phyloP scores from a whole-genome alignment of 1,140 invertebrate genomes.

The Lasaia peninsularis region DNA sequence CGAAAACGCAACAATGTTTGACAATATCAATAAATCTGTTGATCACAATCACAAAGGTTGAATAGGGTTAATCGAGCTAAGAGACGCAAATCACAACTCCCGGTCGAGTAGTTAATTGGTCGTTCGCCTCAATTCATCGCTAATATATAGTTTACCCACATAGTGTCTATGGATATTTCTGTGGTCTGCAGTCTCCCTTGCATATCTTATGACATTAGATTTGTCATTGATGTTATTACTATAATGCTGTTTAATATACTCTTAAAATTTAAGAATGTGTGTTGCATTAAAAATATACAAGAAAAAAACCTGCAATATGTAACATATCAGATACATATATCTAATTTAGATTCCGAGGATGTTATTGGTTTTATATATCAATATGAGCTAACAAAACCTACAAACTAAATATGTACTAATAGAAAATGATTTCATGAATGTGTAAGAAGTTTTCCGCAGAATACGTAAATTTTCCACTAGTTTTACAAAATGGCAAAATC shows the following conservation, averaged over 20 bases:
- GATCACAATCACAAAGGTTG: slow-evolving; percentile 17
- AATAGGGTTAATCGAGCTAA: slow-evolving; percentile 26
- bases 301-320: too few species aligned
- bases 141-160: too few species aligned
- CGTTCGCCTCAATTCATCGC: slow-evolving; percentile 22
- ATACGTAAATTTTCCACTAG: background rate
- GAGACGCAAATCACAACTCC: slow-evolving; percentile 24
- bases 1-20: background rate
- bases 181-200: too few species aligned
- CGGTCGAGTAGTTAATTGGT: slow-evolving; percentile 24
- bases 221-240: too few species aligned
- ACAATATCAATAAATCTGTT: slow-evolving; percentile 15
- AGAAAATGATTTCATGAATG: background rate
- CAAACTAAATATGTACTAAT: background rate
- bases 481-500: slow-evolving; percentile 7
- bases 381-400: background rate
- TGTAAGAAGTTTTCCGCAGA: background rate
- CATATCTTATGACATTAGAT: too few species aligned
- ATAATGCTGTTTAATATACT: too few species aligned
- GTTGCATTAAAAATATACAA: too few species aligned
- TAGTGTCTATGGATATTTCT: too few species aligned
- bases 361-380: too few species aligned
- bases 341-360: too few species aligned
- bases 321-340: too few species aligned
- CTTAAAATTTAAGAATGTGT: too few species aligned